Evolutionary conservation across 2,888 invertebrate genomes (phyloP).

Genomic region (Diarsia dahlii): DNA sequence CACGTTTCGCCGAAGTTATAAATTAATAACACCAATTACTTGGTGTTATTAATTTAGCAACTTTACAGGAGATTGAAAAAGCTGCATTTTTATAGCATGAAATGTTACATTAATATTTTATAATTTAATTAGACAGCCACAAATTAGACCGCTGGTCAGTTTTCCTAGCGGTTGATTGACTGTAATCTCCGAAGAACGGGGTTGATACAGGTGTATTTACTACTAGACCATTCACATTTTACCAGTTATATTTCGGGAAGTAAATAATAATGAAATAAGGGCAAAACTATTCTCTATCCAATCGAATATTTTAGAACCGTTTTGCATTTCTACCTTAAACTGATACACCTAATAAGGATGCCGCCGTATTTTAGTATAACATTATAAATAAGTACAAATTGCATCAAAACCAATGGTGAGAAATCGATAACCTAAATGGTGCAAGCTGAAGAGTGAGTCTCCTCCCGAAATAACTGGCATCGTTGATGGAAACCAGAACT

Average conservation of each 20-base stretch:
- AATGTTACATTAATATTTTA: too few species aligned
- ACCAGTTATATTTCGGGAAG: not conserved
- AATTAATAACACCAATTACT: too few species aligned
- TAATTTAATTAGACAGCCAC: too few species aligned
- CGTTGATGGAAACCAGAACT: constrained; percentile 54
- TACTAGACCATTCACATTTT: not conserved
- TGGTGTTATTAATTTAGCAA: too few species aligned
- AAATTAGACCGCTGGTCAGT: too few species aligned
- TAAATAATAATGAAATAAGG: too few species aligned
- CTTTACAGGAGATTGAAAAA: too few species aligned
- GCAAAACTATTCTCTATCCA: not conserved
- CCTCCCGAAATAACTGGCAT: constrained; percentile 39
- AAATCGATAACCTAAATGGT: constrained; percentile 31
- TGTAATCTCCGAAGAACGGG: not conserved
- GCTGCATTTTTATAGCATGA: too few species aligned
- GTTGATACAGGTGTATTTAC: not conserved
- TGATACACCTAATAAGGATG: not conserved
- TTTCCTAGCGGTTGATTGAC: too few species aligned
- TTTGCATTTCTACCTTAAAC: too few species aligned
- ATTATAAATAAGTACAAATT: constrained; percentile 35
- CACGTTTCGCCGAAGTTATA: not conserved
- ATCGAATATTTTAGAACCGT: too few species aligned
- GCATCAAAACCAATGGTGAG: constrained; percentile 25
- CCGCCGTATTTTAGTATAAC: not conserved
- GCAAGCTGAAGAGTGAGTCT: constrained; percentile 22